phyloP scores from a whole-genome alignment of 2,113 vertebrate genomes.

The Phylloscopus trochilus region DNA sequence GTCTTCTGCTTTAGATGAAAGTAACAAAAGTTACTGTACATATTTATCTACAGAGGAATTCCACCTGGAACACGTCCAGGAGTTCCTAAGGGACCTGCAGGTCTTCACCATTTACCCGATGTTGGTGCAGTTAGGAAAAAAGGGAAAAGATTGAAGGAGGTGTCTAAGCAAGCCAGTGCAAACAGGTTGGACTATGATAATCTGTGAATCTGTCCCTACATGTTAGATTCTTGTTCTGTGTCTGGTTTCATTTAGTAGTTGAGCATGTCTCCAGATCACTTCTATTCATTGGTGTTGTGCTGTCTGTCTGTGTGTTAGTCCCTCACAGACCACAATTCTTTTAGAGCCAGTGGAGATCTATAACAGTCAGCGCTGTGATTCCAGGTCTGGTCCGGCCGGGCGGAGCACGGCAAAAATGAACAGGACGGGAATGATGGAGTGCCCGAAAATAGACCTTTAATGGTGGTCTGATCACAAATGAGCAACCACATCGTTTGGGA shows the following conservation, averaged over 20 bases:
- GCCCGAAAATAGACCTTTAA: not conserved
- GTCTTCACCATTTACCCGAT: slow-evolving; percentile 69
- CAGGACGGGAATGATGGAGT: not conserved
- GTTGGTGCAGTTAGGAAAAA: slow-evolving; percentile 78
- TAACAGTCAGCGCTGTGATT: not conserved
- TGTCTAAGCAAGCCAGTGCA: slow-evolving; percentile 78
- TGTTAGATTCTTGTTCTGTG: slow-evolving; percentile 51
- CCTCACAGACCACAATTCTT: not conserved
- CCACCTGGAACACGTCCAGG: slow-evolving; percentile 74
- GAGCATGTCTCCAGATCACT: not conserved
- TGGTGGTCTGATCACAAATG: not conserved
- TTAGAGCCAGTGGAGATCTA: not conserved
- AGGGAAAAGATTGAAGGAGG: slow-evolving; percentile 82
- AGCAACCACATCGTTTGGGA: not conserved
- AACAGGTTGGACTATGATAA: slow-evolving; percentile 69
- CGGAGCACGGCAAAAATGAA: not conserved
- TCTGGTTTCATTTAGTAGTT: slow-evolving; percentile 13
- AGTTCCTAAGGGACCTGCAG: slow-evolving; percentile 71
- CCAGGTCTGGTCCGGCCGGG: not conserved
- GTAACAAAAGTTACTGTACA: slow-evolving; percentile 52
- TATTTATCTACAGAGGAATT: slow-evolving; percentile 73
- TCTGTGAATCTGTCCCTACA: slow-evolving; percentile 31
- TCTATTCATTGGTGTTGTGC: not conserved
- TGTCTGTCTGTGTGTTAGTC: slow-evolving; percentile 17
- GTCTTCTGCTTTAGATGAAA: slow-evolving; percentile 45